These are phyloP conservation scores for Eunapius fragilis DNA, from an alignment of 37 sponge, comb jelly and placozoan species.

Conservation along the genomic window DNA sequence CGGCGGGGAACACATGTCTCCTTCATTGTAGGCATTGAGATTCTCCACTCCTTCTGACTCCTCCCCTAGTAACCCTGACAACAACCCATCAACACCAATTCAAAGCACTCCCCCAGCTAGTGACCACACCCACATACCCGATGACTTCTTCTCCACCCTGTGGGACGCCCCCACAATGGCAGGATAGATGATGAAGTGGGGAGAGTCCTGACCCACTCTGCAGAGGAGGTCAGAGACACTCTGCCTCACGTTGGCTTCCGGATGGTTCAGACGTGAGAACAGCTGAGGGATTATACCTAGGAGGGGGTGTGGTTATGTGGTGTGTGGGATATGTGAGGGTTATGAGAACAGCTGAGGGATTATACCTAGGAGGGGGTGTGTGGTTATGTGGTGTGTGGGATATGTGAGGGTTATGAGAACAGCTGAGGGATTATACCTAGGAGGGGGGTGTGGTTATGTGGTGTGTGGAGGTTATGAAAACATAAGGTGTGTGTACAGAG, in stretches of 20 bases:
- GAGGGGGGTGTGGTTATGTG: background rate
- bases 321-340: background rate
- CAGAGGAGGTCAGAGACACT: slow-evolving; percentile 89
- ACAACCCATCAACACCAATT: background rate
- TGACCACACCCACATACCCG: slow-evolving; percentile 22
- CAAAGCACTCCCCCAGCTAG: background rate
- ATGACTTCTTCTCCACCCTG: slow-evolving; percentile 65
- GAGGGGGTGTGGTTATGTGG: background rate
- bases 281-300: slow-evolving; percentile 91
- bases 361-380: slow-evolving; percentile 57
- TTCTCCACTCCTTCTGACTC: background rate
- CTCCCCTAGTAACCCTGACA: background rate
- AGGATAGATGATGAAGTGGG: slow-evolving; percentile 93
- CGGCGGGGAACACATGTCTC: slow-evolving; percentile 50
- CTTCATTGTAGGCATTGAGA: slow-evolving; percentile 2
- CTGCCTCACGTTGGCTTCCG: slow-evolving; percentile 82
- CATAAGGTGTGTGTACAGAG: too few relatives aligned
- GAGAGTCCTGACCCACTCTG: slow-evolving; percentile 81
- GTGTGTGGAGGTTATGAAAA: background rate
- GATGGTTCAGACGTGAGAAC: slow-evolving; percentile 92
- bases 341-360: slow-evolving; percentile 94
- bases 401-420: slow-evolving; percentile 55
- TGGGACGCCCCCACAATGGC: slow-evolving; percentile 81
- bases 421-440: slow-evolving; percentile 91
- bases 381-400: background rate